A percentile compares a stretch with the other conserved stretches of the same genome.
Conservation (phyloP, 64 coral and sea anemone species). For the Porites lutea region DNA sequence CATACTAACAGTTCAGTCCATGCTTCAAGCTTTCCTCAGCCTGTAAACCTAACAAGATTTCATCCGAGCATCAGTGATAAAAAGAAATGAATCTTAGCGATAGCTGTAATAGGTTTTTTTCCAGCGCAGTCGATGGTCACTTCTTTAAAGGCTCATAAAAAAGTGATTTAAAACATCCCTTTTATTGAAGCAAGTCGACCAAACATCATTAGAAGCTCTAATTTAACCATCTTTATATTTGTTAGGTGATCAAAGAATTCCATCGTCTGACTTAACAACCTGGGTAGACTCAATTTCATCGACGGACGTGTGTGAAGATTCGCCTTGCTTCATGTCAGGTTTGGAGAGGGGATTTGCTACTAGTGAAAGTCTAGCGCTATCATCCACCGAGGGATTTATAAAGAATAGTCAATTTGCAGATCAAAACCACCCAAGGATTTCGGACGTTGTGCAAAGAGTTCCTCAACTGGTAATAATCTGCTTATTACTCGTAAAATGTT, state of each 20-base stretch:
- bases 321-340: not conserved
- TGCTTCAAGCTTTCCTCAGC: too few species aligned
- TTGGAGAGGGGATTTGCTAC: not conserved
- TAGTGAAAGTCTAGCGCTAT: conserved; percentile 32
- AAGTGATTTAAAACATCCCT: too few species aligned
- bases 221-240: not conserved
- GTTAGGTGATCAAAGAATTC: not conserved
- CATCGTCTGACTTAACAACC: not conserved
- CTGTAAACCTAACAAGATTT: too few species aligned
- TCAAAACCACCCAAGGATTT: not conserved
- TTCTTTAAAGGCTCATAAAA: too few species aligned
- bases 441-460: conserved; percentile 9
- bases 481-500: too few species aligned
- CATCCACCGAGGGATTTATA: conserved; percentile 7
- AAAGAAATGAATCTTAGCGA: too few species aligned
- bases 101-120: too few species aligned
- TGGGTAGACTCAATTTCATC: conserved; percentile 20
- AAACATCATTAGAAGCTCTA: too few species aligned
- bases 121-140: too few species aligned
- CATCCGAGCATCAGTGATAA: too few species aligned
- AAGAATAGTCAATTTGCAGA: not conserved
- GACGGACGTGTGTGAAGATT: not conserved
- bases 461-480: conserved; percentile 12
- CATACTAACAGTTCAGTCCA: too few species aligned
- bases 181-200: too few species aligned